Evolutionary conservation across 1,140 invertebrate genomes (phyloP), one percentile per base, ranked within the genome.

Genomic region (Sycophila sp.): DNA sequence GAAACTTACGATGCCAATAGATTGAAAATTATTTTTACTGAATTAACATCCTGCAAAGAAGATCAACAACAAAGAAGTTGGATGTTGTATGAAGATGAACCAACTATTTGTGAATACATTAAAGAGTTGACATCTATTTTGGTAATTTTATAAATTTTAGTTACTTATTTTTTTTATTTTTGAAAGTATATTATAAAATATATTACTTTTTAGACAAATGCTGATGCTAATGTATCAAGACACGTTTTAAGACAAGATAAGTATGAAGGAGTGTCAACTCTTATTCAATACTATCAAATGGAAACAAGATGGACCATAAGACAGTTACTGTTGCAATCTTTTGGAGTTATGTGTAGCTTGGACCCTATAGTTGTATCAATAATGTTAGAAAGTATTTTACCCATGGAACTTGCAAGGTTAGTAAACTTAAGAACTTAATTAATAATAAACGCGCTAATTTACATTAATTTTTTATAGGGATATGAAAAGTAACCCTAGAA

Each of bases 271-370:
- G 91, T 95, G 10, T 90, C 89, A 36, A 92, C 92, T 72, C 83
- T 97, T 47, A 92, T 95, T 56, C 91, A 95, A 73, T 97, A 95
- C 88, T 97, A 96, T 84, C 94, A 96, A 86, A 96, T 96, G 95
- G 95, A 97, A 85, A 91, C 93, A 3, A 88, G 94, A 75, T 93
- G 93, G 91, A 91, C 91, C 0, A 92, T 97, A 72, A 89, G 95
- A 70, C 89, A 94, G 71, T 85, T 94, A 1, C 86, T 97, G 36
- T 86, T 97, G 56, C 88, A 96, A 87, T 92, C 93, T 15, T 97
- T 97, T 86, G 93, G 92, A 45, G 90, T 94, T 53, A 92, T 96
- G 89, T 96, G 94, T 81, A 91, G 91, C 49, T 85, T 97, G 63
- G 94, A 96, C 83, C 87, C 90, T 53, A 90, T 91, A 15, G 91